phyloP scores from a whole-genome alignment of 1,140 invertebrate species.

The Rhagoletis zephyria region DNA sequence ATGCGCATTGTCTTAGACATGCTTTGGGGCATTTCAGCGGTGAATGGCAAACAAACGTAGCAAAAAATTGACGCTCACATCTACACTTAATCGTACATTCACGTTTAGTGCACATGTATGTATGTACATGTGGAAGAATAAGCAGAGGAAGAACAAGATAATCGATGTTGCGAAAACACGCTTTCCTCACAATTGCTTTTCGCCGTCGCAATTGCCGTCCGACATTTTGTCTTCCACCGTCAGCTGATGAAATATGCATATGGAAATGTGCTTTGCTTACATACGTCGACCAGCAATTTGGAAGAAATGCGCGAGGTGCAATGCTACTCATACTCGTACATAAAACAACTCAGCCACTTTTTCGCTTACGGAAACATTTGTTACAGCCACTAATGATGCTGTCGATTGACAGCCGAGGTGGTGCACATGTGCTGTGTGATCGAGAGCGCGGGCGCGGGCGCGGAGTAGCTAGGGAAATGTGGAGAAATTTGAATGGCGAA shows the following conservation, averaged over 20 bases:
- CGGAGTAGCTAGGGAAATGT: not conserved
- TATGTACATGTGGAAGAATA: not conserved
- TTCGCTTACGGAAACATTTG: slow-evolving; percentile 36
- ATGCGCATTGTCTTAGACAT: not conserved
- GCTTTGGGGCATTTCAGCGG: not conserved
- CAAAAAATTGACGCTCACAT: not conserved
- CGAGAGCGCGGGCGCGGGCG: not conserved
- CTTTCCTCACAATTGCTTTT: not conserved
- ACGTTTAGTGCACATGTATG: not conserved
- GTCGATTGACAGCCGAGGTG: slow-evolving; percentile 30
- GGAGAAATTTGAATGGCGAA: slow-evolving; percentile 26
- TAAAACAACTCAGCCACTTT: not conserved
- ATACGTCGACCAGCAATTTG: not conserved
- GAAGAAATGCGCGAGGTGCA: not conserved
- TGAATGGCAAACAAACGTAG: not conserved
- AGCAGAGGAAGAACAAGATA: slow-evolving; percentile 7
- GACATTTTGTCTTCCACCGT: not conserved
- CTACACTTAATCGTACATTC: not conserved
- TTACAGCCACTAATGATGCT: slow-evolving; percentile 49
- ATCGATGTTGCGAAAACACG: not conserved
- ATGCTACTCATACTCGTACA: not conserved
- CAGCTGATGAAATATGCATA: not conserved
- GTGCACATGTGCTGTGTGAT: slow-evolving; percentile 5
- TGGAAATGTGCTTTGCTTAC: slow-evolving; percentile 21
- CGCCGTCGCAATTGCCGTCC: too few relatives aligned